Evolutionary conservation across 2,888 invertebrate genomes (phyloP).

Genomic region (Balanococcus diminutus): DNA sequence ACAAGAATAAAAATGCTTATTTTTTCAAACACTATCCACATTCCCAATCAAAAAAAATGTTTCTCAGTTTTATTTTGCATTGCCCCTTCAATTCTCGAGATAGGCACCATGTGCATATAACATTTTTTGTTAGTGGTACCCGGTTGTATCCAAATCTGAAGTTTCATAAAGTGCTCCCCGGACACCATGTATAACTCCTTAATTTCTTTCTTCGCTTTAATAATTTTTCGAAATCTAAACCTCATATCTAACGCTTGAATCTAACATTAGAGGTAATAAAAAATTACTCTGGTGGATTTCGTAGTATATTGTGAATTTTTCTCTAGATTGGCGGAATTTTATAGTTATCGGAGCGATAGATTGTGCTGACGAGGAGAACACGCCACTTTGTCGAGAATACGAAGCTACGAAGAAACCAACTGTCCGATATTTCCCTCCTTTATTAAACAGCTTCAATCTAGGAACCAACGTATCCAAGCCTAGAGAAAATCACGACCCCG

Average conservation of each 20-base stretch:
- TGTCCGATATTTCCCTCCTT: conserved; percentile 77
- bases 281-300: neutral
- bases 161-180: no score
- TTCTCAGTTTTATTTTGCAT: no score
- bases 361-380: conserved; percentile 83
- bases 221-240: neutral
- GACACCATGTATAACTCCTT: no score
- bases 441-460: conserved; percentile 67
- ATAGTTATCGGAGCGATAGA: conserved; percentile 80
- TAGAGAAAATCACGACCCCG: conserved; percentile 64
- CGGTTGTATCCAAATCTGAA: no score
- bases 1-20: no score
- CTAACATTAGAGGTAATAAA: neutral
- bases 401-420: conserved; percentile 90
- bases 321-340: conserved; percentile 74
- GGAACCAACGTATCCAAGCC: conserved; percentile 64
- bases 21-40: no score
- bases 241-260: no score
- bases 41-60: no score
- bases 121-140: no score
- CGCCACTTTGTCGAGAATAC: conserved; percentile 82
- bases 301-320: neutral
- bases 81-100: no score
- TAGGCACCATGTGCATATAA: no score
- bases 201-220: neutral